Base-by-base conservation (phyloP, 2,797 vertebrate species). In the Periparus ater region DNA sequence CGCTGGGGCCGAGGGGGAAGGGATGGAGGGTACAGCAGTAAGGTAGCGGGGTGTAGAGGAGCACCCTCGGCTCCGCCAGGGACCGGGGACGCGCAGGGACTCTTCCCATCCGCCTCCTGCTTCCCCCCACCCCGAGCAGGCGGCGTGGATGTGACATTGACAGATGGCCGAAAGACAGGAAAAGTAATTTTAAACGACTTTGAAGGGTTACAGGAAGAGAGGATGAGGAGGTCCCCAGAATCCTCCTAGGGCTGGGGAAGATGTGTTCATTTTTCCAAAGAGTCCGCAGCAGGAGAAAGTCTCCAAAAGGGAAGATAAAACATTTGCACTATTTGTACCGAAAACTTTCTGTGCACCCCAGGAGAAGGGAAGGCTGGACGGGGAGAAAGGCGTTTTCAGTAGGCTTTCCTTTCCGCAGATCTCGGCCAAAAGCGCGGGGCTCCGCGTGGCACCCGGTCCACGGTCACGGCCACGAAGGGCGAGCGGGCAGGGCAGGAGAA, bases 111-210 rank as follows among this genome's bases (percentile, higher is more conserved):
- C 8, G 3, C 34, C 22, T 22, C 17, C 34, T 23, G 26, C 97
- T 96, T 98, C 97, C 96, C 97, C 97, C 95, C 93, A 98, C 96
- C 97, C 96, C 92, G 97, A 98, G 44, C 13, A 32, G 48, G 34
- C 30, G 96, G 96, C 96, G 94, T 96, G 95, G 88, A 96, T 96
- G 95, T 98, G 98, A 98, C 98, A 96, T 95, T 98, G 98, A 98
- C 97, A 98, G 98, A 98, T 98, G 98, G 97, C 93, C 83, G 97
- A 97, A 95, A 97, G 97, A 98, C 93, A 92, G 88, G 93, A 96
- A 98, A 98, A 98, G 96, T 98, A 93, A 98, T 98, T 98, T 98
- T 97, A 91, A 98, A 98, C 97, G 97, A 98, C 96, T 98, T 97
- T 88, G 95, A 96, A 91, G 88, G 90, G 88, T 97, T 97, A 88